Evolutionary conservation across 2,797 vertebrate species (phyloP), one percentile per base, ranked within the genome.

Genomic region (Hybognathus amarus): DNA sequence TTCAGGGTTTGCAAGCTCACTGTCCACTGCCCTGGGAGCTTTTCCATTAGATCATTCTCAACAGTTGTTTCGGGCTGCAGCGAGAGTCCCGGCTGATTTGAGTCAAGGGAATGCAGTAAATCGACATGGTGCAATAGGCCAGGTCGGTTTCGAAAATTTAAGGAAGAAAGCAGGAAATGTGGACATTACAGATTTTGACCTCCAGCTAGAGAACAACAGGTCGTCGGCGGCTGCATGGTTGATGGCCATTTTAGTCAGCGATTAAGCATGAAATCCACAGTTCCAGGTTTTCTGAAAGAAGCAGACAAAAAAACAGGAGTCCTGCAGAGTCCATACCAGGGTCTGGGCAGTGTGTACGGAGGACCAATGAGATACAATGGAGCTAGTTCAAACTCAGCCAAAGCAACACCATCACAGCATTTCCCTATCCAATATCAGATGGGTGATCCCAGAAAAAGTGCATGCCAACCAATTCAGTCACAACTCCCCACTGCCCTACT

Each of bases 131-230:
- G 1, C 90, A 69, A 85, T 91, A 64, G 93, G 93, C 73, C 92
- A 89, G 89, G 6, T 82, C 2, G 92, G 92, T 84, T 27, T 94
- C 82, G 94, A 95, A 83, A 88, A 90, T 52, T 87, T 94, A 5
- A 90, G 88, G 70, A 95, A 92, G 73, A 87, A 84, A 87, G 91
- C 83, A 75, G 94, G 94, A 83, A 92, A 94, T 86, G 90, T 89
- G 76, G 89, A 86, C n/a, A 52, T 69, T 73, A 36, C 61, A 67
- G 68, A 94, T 59, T 89, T 93, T 15, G 93, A 95, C 54, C 89
- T 93, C 38, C 91, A 95, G 83, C 93, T 89, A 73, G 95, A 96
- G 77, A 96, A 96, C 88, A 96, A 90, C 88, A 85, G 93, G 74
- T 93, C 94, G 89, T 92, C 92, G 78, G 92, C 85, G 87, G 61